Base-by-base conservation (phyloP, 2,113 vertebrate genomes). In the Brachyistius frenatus region DNA sequence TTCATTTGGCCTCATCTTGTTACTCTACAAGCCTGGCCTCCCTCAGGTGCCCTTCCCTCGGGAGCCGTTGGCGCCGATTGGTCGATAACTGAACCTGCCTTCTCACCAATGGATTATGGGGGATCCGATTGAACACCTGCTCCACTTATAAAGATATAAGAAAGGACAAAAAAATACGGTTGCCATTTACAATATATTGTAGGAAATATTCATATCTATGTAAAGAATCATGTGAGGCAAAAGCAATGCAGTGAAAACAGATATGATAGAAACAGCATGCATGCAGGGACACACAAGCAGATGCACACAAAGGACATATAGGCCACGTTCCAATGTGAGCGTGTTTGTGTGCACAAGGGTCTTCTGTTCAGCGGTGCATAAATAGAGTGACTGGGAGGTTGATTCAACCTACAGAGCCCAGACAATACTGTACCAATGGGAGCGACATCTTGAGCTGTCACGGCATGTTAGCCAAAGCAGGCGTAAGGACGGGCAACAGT, bases 361-460 rank as follows among this genome's bases (percentile, higher is more conserved):
- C 33, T n/a, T 66, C 49, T 58, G 81, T 58, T 85, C 84, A 84
- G 66, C 53, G 41, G 73, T n/a, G 74, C 83, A 68, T 87, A 65
- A 88, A 64, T 60, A 66, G 66, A 69, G 50, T 16, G 58, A 88
- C 49, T 60, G 76, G 78, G 63, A 82, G 84, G 62, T 60, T 57
- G 77, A 81, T 57, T 81, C 72, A 79, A 70, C 50, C 64, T 78
- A 71, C 60, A 85, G 75, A 81, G 66, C 56, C 41, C 54, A 58
- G 64, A 91, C 85, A 91, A 92, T 86, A 78, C 84, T 81, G 83
- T 79, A 88, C 69, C 78, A 72, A 76, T 15, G 68, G 83, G 63
- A 54, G 75, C 63, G 66, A 83, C 89, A 90, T 93, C 89, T 90
- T 88, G 90, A 80, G 83, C 90, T 89, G 93, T 92, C 93, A 88